Evolutionary conservation across 2,113 vertebrate species (phyloP), one percentile per base, ranked within the genome.

Genomic region (Cercopithecus mona): DNA sequence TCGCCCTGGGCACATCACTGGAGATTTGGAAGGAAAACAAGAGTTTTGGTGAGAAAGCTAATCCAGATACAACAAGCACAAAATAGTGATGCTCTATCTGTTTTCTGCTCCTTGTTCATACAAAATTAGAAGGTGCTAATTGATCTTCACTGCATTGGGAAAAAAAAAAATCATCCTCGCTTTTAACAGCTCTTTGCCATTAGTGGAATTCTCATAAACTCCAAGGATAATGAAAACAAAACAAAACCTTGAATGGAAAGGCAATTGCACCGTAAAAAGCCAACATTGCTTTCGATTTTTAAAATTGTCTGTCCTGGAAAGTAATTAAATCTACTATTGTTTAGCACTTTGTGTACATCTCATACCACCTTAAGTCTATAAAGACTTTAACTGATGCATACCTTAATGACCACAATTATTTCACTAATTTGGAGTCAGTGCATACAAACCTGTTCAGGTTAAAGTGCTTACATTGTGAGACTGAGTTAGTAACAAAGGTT

Each of bases 11-110:
- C 8, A 76, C 93, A 20, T 52, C 27, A 59, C 45, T 43, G 79
- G 27, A 52, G 81, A 88, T 96, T 94, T 94, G 23, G 9, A 97
- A 93, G 3, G 32, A 7, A 9, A 52, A 17, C 6, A 50, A n/a
- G 2, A 6, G 22, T 94, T 97, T 96, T 8, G 90, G n/a, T 87
- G 95, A 85, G n/a, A 96, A 97, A 98, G 86, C 32, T 91, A 95
- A 90, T 90, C 13, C 30, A 90, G 84, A 76, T 84, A 73, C 97
- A 97, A 95, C 94, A 97, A 98, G 97, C 75, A 94, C n/a, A 82
- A 93, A 97, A 90, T 97, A 30, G 1, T 5, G 25, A 90, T 93
- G 59, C 45, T 97, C 40, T 97, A 48, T 40, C 6, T 43, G 84
- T 81, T 22, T 85, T 94, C 94, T 48, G 10, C 94, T 86, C 48